Percentiles rank a stretch among this genome's conserved stretches.
Conservation (phyloP, 2,888 invertebrate genomes). For the Gymnoscelis rufifasciata region DNA sequence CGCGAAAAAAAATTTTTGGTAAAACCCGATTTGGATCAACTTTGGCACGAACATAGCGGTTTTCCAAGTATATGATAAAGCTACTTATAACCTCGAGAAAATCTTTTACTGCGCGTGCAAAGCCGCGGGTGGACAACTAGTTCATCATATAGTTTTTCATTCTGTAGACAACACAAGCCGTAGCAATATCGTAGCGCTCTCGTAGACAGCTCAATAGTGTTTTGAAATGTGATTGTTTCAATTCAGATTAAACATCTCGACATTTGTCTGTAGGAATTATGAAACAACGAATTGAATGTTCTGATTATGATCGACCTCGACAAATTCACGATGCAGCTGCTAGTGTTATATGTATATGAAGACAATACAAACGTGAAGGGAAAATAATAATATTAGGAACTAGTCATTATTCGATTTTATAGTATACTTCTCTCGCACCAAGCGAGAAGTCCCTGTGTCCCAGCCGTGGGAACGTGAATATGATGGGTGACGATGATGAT, state of each 20-base stretch:
- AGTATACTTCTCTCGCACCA: too few relatives aligned
- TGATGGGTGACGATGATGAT: too few relatives aligned
- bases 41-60: too few relatives aligned
- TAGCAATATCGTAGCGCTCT: conserved; percentile 24
- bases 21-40: too few relatives aligned
- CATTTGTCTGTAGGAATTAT: conserved; percentile 42
- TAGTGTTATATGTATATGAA: conserved; percentile 2
- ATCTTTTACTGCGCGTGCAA: not conserved
- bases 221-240: conserved; percentile 23
- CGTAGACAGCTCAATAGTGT: conserved; percentile 13
- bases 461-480: too few relatives aligned
- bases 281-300: conserved; percentile 47
- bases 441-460: too few relatives aligned
- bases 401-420: too few relatives aligned
- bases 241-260: conserved; percentile 23
- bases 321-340: conserved; percentile 35
- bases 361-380: not conserved
- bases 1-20: too few relatives aligned
- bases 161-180: not conserved
- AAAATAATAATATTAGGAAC: too few relatives aligned
- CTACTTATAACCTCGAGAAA: too few relatives aligned
- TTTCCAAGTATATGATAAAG: too few relatives aligned
- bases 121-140: not conserved
- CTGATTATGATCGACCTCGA: conserved; percentile 46
- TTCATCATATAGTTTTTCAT: not conserved